These are phyloP conservation scores for Drosophila neutralis DNA, from an alignment of 2,888 invertebrate species.

Conservation along the genomic window DNA sequence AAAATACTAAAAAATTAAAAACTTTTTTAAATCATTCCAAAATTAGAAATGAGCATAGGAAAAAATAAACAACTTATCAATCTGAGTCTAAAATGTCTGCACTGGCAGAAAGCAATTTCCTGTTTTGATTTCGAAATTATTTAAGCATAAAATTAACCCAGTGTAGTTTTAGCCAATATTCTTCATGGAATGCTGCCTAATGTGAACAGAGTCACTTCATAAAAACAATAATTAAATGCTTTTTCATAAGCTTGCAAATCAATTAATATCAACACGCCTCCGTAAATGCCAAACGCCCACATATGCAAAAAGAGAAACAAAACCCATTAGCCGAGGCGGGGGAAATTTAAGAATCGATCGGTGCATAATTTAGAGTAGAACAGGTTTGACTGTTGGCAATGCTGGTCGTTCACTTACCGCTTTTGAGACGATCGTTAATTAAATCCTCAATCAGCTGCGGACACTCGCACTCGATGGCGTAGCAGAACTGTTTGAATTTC, in stretches of 20 bases:
- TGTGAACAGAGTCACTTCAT: conserved; percentile 42
- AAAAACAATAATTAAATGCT: conserved; percentile 17
- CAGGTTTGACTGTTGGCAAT: conserved; percentile 47
- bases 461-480: conserved; percentile 87
- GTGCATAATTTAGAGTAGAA: conserved; percentile 72
- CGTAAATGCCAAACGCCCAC: conserved; percentile 42
- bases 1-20: background rate
- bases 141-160: background rate
- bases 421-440: conserved; percentile 87
- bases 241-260: conserved; percentile 34
- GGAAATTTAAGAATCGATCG: conserved; percentile 64
- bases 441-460: conserved; percentile 88
- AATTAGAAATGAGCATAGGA: background rate
- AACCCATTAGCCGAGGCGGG: conserved; percentile 62
- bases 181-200: conserved; percentile 19
- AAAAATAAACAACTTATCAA: background rate
- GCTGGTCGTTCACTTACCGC: conserved; percentile 79
- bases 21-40: background rate
- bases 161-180: background rate
- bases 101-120: background rate
- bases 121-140: background rate
- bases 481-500: conserved; percentile 87
- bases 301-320: conserved; percentile 32
- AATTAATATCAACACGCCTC: conserved; percentile 41
- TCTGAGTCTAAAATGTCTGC: too few species aligned